Base-by-base conservation (phyloP, 2,797 vertebrate species). In the Hirundo rustica region DNA sequence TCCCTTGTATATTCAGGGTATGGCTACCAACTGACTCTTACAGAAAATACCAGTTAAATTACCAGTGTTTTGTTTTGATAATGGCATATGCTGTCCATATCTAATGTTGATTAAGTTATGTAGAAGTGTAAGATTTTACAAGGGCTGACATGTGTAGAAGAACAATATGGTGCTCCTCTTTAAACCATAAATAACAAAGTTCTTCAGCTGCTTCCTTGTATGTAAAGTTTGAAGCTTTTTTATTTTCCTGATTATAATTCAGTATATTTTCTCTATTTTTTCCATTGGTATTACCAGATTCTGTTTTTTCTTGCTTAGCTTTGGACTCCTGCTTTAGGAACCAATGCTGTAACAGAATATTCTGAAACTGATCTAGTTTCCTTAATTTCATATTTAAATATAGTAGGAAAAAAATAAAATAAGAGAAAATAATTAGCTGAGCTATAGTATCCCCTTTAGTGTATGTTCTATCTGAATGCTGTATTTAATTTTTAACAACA, bases 1-100 rank as follows among this genome's bases (percentile, higher is more conserved):
- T 99, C 66, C 99, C 99, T 18, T 99, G 99, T 90, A 99, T 99
- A 97, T 99, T 99, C 97, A 98, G 98, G 98, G 98, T 99, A 98
- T 29, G 97, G 26, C 58, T 90, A 51, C 44, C 64, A n/a, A 29
- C 42, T 87, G 67, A 21, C 10, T 73, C 27, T 57, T 50, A 40
- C 38, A 74, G 73, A 92, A 75, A 74, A 60, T 51, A 32, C 27
- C 57, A 38, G 20, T 58, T 71, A 26, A 91, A 74, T 54, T 54
- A 34, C 22, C 32, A 44, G 5, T 64, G 21, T 23, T 89, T n/a
- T 84, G 18, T 53, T 90, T 67, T 79, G 17, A 27, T 75, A 53
- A 8, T 27, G 17, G 47, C 72, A 11, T 48, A 22, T 1, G 0
- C 64, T 84, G 22, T 47, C 70, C 7, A 2, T 48, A 32, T 72